phyloP scores from a whole-genome alignment of 2,797 vertebrate genomes.

The Acipenser oxyrinchus region DNA sequence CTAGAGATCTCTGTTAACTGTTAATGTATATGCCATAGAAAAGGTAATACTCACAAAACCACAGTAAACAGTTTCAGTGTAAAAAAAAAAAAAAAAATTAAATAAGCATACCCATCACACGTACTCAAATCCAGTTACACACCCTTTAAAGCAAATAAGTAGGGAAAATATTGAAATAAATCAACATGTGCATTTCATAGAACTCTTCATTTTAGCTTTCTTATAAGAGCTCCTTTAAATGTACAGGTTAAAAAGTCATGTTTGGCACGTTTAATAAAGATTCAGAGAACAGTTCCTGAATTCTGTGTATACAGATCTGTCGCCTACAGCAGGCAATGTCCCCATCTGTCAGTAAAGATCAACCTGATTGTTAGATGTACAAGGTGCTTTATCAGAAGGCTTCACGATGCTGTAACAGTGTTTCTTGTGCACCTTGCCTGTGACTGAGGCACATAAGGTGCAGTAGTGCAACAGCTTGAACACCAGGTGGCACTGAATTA shows the following conservation, averaged over 20 bases:
- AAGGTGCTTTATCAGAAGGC: neutral
- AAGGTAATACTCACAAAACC: no score
- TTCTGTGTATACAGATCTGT: neutral
- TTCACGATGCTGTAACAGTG: neutral
- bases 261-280: neutral
- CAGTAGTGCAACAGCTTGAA: conserved; percentile 2
- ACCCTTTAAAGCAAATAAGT: no score
- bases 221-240: neutral
- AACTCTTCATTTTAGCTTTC: neutral
- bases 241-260: neutral
- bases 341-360: neutral
- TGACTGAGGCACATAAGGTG: conserved; percentile 1
- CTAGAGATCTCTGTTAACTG: no score
- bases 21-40: no score
- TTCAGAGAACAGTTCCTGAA: neutral
- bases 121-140: no score
- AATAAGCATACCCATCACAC: no score
- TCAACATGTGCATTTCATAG: no score
- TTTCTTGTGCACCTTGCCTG: neutral
- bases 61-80: no score
- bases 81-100: no score
- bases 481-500: neutral
- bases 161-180: no score
- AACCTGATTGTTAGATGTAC: neutral
- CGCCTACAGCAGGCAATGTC: neutral